Evolutionary conservation across 2,888 invertebrate species (phyloP), one percentile per base, ranked within the genome.

Genomic region (Muschampia plurimacula): DNA sequence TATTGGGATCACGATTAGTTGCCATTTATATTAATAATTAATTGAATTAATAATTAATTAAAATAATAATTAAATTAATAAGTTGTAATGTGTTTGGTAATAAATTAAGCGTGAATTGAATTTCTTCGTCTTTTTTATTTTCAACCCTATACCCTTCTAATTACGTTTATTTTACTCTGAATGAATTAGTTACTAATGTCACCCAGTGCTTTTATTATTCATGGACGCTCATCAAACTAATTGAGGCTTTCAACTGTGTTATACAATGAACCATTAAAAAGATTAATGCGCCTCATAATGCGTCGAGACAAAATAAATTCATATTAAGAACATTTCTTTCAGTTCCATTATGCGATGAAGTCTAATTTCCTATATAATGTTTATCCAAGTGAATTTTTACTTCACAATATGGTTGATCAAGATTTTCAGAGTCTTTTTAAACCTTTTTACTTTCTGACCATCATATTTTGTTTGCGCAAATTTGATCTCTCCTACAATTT

Each of bases 381-480:
- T 52, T 41, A 55, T 41, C 32, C 67, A 41, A 62, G 62, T 62
- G 72, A 72, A 72, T 55, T 32, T 67, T 55, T 72, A 55, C 55
- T 67, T 0, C 3, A 67, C 7, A 72, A 72, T 67, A 59, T 60
- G n/a, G 44, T 73, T 28, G 67, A 67, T 13, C 62, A 72, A 41
- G 55, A 52, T n/a, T 70, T 75, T 65, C 41, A 69, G 55, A 28
- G 62, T 13, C 32, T 74, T 8, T 73, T 65, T 5, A 71, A 74
- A 8, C 78, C 78, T 10, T 28, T 74, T 2, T 73, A 79, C 60
- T 22, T 72, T 22, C n/a, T 79, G 13, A 73, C 65, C 44, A 64
- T 74, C 2, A 59, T 67, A 0, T 78, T 78, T 75, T 74, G 74
- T 69, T 55, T 74, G n/a, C 69, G 72, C 44, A 77, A 78, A 72